Base-by-base conservation (phyloP, 2,888 invertebrate species). In the Panzeria rudis region DNA sequence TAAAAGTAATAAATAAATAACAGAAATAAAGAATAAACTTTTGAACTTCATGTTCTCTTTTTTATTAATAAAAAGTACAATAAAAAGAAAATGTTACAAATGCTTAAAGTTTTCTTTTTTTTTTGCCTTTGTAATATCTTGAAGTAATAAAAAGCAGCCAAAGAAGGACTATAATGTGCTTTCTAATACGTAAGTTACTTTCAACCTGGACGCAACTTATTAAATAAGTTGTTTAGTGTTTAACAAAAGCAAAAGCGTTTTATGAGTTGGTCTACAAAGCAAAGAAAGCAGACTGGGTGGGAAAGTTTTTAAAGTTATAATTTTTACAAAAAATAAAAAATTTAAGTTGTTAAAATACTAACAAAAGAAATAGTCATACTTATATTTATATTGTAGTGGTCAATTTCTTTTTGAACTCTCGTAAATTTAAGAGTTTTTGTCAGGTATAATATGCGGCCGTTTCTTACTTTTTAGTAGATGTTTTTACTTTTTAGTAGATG, bases 1-100 rank as follows among this genome's bases (percentile, higher is more conserved):
- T 50, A 35, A 69, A 56, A 54, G 62, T 56, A 71, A 82, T 76
- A 76, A 82, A 81, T 41, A 82, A 56, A 38, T 56, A 35, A 23
- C 32, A 41, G 20, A 52, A 75, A 54, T 32, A 62, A 38, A 3
- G 15, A 9, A 59, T 35, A 66, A 81, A 69, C 38, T 79, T 79
- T 44, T 20, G 35, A 23, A 38, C 56, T 79, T 72, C 23, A 32
- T 47, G 13, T 20, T 29, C 29, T 15, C 8, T 7, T 20, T 59
- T 47, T 59, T 47, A 20, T 47, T 72, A 3, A 32, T 20, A 44
- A 17, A 59, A 15, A 0, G 11, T 8, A 23, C 41, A 44, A 29
- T 17, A 15, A 29, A 32, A 17, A 32, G 0, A 20, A 41, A 20
- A 8, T 41, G 5, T 17, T 20, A 13, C 13, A 38, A 11, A 38